Evolutionary conservation across 2,888 invertebrate genomes (phyloP).

Genomic region (Pyrocoelia pectoralis): DNA sequence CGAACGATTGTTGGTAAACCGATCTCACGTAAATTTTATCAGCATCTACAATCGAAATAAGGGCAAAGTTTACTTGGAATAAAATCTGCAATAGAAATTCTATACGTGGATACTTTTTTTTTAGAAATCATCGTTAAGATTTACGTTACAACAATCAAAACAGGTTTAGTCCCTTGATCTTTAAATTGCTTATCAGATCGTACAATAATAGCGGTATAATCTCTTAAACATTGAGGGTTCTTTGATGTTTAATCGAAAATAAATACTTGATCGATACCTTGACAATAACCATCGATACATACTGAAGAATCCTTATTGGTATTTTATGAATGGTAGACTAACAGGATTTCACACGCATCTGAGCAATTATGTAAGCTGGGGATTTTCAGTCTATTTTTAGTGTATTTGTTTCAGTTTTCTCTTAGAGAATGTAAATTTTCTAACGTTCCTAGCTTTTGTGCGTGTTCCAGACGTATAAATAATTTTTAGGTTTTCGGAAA

Average conservation of each 20-base stretch:
- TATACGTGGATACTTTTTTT: slow-evolving; percentile 25
- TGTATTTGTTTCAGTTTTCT: slow-evolving; percentile 7
- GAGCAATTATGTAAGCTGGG: slow-evolving; percentile 34
- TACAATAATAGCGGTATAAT: slow-evolving; percentile 53
- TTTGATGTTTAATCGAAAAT: slow-evolving; percentile 59
- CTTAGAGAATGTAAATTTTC: slow-evolving; percentile 18
- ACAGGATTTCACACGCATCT: slow-evolving; percentile 46
- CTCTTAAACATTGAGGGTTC: slow-evolving; percentile 56
- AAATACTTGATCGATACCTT: slow-evolving; percentile 48
- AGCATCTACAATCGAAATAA: neutral
- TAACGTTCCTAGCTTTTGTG: slow-evolving; percentile 16
- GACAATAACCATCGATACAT: slow-evolving; percentile 29
- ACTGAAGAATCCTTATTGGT: slow-evolving; percentile 36
- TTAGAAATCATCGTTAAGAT: slow-evolving; percentile 32
- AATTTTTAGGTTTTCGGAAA: neutral
- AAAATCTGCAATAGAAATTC: slow-evolving; percentile 25
- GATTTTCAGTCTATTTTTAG: neutral
- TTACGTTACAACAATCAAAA: slow-evolving; percentile 30
- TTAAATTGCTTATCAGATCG: slow-evolving; percentile 55
- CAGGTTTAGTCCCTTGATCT: slow-evolving; percentile 35
- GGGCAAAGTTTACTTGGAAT: slow-evolving; percentile 3
- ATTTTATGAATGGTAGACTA: slow-evolving; percentile 33
- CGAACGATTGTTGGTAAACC: no score
- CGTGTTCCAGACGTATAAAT: no score
- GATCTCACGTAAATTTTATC: neutral